Evolutionary conservation across 2,113 vertebrate species (phyloP), one percentile per base, ranked within the genome.

Genomic region (Oxyura jamaicensis): DNA sequence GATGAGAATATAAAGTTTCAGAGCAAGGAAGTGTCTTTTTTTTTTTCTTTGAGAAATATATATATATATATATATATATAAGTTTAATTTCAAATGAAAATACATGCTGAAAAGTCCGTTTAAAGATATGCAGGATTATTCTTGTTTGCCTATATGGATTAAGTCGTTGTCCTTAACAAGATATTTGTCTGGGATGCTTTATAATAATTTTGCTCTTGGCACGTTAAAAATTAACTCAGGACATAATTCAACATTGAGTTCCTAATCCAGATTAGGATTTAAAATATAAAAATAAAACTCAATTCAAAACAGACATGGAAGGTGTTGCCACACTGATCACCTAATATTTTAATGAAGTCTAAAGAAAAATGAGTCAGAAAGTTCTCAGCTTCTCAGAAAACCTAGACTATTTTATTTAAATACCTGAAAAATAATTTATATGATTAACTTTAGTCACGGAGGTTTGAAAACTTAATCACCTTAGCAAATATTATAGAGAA

Each of bases 251-350:
- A 83, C 93, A 92, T 72, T 56, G 74, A 93, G 83, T 72, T 94
- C 90, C 69, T 93, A 96, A 96, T 95, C 92, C 95, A 95, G 95
- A 96, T 65, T 93, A 41, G 90, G 92, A 96, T 88, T 96, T 96
- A 91, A 91, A 91, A 79, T 81, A 84, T 56, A 65, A 69, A 91
- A 94, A 46, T 50, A 55, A 92, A 60, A 77, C 82, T 90, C 33
- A 25, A 42, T 88, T 90, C 88, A 88, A 90, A 66, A 16, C 86
- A 94, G 88, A 53, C 85, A 26, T 58, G n/a, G 83, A 83, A 75
- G 76, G 44, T 50, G 21, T 6, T 31, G 25, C 50, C 88, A n/a
- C 48, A 41, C 26, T 0, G 13, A 86, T 93, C 80, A 86, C 16
- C 48, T 86, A 60, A 91, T 90, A 35, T 95, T 95, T 96, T 93